Percentiles rank a stretch among this genome's conserved stretches.
Conservation (phyloP, 2,797 vertebrate genomes). For the Rousettus madagascariensis region DNA sequence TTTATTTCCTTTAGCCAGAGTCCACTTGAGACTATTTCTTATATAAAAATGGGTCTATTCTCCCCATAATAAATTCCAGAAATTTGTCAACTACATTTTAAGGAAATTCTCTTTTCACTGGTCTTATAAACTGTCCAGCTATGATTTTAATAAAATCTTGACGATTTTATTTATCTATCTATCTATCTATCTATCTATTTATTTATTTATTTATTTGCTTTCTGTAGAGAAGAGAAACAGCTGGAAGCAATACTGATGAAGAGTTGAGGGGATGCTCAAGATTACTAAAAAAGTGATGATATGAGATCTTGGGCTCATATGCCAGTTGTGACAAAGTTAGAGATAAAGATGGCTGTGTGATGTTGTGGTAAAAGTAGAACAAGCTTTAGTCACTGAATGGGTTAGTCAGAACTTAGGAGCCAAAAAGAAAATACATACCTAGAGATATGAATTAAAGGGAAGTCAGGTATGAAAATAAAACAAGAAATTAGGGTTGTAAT, state of each 20-base stretch:
- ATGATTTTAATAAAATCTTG: neutral
- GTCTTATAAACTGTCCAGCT: neutral
- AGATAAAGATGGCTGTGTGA: neutral
- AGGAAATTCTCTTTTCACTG: neutral
- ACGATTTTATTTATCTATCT: neutral
- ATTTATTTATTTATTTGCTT: neutral
- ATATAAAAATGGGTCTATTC: neutral
- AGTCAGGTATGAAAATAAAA: neutral
- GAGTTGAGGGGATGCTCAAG: neutral
- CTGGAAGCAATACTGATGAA: neutral
- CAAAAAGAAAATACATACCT: neutral
- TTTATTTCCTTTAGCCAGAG: neutral
- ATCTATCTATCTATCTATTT: neutral
- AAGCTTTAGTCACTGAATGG: neutral
- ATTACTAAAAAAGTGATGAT: neutral
- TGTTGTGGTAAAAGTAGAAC: neutral
- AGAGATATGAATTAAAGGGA: neutral
- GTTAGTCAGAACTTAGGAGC: neutral
- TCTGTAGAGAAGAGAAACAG: neutral
- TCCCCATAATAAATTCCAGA: neutral
- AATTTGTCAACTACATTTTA: neutral
- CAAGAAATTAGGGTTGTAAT: neutral
- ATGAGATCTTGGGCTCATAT: neutral
- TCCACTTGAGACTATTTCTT: neutral
- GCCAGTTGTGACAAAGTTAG: neutral